phyloP scores from a whole-genome alignment of 35 echinoderm and acorn worm species.

The Patiria miniata region DNA sequence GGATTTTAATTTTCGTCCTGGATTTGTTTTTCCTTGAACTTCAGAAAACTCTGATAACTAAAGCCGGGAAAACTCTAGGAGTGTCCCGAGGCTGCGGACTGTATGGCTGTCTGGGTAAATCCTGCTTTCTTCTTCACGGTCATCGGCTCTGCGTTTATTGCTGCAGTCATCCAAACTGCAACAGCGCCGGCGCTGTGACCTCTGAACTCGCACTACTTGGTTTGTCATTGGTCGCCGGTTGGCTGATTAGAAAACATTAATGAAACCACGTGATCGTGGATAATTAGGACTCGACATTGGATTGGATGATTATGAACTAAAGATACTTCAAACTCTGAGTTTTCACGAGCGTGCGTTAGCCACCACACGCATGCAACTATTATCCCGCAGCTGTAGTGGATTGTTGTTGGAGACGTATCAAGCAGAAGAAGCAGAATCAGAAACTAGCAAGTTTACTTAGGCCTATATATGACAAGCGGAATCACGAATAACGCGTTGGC shows the following conservation, averaged over 20 bases:
- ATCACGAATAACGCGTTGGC: no score
- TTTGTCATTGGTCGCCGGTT: neutral
- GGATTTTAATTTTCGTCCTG: no score
- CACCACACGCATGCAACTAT: no score
- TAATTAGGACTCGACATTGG: no score
- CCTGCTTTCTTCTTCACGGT: neutral
- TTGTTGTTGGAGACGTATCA: no score
- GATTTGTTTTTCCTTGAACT: neutral
- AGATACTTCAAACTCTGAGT: no score
- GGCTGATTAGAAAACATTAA: neutral
- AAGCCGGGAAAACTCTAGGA: neutral
- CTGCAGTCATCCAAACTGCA: neutral
- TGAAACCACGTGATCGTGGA: neutral
- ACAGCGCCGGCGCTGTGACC: neutral
- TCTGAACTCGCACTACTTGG: neutral
- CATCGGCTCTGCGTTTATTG: neutral
- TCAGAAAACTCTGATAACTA: neutral
- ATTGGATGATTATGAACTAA: no score
- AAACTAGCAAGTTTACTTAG: no score
- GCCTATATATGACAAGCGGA: no score
- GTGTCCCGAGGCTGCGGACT: neutral
- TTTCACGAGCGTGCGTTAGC: no score
- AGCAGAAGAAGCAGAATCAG: no score
- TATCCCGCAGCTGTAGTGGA: no score
- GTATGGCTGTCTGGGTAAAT: neutral